phyloP scores from a whole-genome alignment of 2,113 vertebrate species.

The Ctenomys sociabilis region DNA sequence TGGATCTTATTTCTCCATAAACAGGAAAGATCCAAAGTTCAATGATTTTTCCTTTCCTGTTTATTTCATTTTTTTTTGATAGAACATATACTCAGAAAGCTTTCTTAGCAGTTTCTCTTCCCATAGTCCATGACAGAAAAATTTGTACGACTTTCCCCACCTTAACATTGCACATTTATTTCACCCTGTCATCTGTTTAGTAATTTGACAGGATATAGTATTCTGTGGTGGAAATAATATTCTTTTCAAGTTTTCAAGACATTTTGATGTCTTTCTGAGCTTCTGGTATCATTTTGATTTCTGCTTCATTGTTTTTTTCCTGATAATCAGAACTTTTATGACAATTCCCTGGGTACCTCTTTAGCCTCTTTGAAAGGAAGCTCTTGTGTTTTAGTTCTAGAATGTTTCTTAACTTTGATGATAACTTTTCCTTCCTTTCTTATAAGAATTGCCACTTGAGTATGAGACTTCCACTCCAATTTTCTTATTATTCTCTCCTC shows the following conservation, averaged over 20 bases:
- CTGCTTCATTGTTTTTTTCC: neutral
- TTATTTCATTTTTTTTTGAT: neutral
- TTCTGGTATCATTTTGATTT: conserved; percentile 40
- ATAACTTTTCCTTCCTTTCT: neutral
- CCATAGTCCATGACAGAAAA: neutral
- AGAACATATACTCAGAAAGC: neutral
- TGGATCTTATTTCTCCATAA: neutral
- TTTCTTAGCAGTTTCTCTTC: neutral
- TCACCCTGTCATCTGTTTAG: neutral
- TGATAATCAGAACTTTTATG: conserved; percentile 28
- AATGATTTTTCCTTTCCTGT: no score
- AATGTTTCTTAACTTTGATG: neutral
- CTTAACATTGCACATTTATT: neutral
- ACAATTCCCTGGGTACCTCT: neutral
- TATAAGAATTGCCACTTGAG: neutral
- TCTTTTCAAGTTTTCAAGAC: neutral
- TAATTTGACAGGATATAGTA: neutral
- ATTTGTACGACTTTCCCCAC: neutral
- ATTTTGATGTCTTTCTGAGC: neutral
- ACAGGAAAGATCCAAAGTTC: no score
- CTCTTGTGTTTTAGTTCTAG: neutral
- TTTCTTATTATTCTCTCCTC: neutral
- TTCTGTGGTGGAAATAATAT: neutral
- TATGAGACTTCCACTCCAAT: neutral
- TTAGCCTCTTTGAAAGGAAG: neutral